These are phyloP conservation scores for Aptenodytes patagonicus DNA, from an alignment of 2,113 vertebrate genomes.

Conservation along the genomic window DNA sequence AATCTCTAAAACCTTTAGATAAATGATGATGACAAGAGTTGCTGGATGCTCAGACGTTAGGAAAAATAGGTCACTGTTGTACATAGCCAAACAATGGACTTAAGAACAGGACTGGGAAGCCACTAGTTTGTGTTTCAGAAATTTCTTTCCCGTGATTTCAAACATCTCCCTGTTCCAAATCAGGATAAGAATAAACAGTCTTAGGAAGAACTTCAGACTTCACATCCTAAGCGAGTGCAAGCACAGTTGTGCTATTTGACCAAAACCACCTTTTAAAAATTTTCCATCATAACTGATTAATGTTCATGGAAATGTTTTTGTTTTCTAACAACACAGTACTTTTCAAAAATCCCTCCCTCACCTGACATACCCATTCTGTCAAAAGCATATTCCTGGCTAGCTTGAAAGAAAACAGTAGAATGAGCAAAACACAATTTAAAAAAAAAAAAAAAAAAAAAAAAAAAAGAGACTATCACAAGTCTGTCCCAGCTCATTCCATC, in stretches of 20 bases:
- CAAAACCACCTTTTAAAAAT: background rate
- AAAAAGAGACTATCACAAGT: background rate
- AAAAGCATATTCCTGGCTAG: background rate
- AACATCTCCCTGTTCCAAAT: background rate
- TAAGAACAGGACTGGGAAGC: background rate
- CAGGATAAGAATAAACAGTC: background rate
- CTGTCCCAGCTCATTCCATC: background rate
- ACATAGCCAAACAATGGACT: background rate
- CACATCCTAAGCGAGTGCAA: background rate
- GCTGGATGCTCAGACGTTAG: background rate
- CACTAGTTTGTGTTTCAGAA: background rate
- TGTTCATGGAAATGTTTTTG: background rate
- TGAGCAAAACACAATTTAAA: background rate
- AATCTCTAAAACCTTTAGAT: constrained; percentile 28
- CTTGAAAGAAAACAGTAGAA: background rate
- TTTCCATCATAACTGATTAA: background rate
- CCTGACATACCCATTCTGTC: background rate
- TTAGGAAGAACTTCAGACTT: background rate
- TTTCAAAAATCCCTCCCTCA: background rate
- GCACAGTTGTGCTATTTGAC: background rate
- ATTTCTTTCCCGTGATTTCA: background rate
- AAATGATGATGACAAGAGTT: constrained; percentile 11
- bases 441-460: background rate
- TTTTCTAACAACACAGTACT: background rate
- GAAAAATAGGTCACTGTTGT: background rate